A percentile compares a stretch with the other conserved stretches of the same genome.
Evolutionary conservation across 2,113 vertebrate genomes (phyloP).

Genomic region (Hylia prasina): DNA sequence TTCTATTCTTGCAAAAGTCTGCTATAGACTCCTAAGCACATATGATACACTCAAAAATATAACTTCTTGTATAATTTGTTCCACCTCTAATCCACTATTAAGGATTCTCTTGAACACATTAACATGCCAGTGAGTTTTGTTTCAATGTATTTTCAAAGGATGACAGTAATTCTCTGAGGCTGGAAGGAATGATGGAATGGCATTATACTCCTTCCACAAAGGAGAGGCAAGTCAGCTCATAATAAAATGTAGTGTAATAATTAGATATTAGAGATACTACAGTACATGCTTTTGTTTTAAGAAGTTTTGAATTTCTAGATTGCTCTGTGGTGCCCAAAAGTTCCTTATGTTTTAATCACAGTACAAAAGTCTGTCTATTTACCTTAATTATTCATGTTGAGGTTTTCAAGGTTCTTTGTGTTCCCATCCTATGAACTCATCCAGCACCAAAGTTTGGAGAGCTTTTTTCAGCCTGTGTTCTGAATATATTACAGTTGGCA

Average conservation of each 20-base stretch:
- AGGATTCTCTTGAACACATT: background rate
- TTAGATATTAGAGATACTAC: background rate
- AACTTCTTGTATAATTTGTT: background rate
- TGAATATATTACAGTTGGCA: slow-evolving; percentile 57
- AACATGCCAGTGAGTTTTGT: background rate
- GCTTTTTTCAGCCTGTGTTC: background rate
- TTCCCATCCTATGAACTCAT: slow-evolving; percentile 31
- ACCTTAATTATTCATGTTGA: slow-evolving; percentile 14
- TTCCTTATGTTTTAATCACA: slow-evolving; percentile 19
- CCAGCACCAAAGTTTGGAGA: slow-evolving; percentile 11
- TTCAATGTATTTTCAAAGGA: background rate
- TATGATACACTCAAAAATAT: background rate
- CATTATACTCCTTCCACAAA: background rate
- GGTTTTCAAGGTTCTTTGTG: slow-evolving; percentile 26
- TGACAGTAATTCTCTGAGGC: background rate
- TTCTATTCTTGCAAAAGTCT: background rate
- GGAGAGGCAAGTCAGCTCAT: background rate
- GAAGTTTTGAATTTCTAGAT: slow-evolving; percentile 46
- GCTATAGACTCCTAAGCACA: background rate
- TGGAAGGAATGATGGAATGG: background rate
- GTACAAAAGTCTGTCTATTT: background rate
- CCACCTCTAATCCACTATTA: background rate
- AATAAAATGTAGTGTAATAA: background rate
- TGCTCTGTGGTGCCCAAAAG: background rate
- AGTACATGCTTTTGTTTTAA: slow-evolving; percentile 11